These are phyloP conservation scores for Odontocolon sp. DNA, from an alignment of 2,888 invertebrate genomes.

Conservation along the genomic window DNA sequence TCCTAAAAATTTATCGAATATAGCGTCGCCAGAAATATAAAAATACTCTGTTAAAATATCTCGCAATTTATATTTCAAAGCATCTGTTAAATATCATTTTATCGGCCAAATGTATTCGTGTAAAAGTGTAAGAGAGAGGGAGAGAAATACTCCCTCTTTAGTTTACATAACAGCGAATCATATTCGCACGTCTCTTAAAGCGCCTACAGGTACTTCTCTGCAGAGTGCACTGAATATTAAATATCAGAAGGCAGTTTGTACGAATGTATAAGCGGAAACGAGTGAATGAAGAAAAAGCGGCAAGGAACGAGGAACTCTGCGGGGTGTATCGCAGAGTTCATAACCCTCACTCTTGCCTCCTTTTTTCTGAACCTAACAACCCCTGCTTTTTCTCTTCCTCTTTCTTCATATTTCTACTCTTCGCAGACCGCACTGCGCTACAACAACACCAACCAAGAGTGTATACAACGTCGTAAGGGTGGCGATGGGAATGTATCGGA, in stretches of 20 bases:
- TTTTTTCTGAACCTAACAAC: conserved; percentile 11
- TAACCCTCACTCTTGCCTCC: conserved; percentile 24
- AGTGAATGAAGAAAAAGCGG: conserved; percentile 10
- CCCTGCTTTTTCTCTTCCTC: background rate
- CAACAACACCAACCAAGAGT: background rate
- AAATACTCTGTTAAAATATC: conserved; percentile 15
- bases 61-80: conserved; percentile 1
- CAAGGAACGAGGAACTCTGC: conserved; percentile 12
- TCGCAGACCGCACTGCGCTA: background rate
- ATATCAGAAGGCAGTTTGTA: conserved; percentile 33
- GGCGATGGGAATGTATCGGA: background rate
- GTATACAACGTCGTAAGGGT: background rate
- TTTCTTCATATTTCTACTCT: background rate
- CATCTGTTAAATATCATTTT: conserved; percentile 43
- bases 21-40: background rate
- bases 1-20: conserved; percentile 54
- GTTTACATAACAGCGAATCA: conserved; percentile 34
- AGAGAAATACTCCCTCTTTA: conserved; percentile 23
- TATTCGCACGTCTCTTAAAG: conserved; percentile 31
- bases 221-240: conserved; percentile 50
- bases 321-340: conserved; percentile 29
- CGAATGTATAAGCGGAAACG: conserved; percentile 40
- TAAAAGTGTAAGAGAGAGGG: background rate
- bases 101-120: conserved; percentile 1
- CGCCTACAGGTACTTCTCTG: conserved; percentile 46